phyloP scores from a whole-genome alignment of 2,888 invertebrate species.

The Drosophila imparisetae region DNA sequence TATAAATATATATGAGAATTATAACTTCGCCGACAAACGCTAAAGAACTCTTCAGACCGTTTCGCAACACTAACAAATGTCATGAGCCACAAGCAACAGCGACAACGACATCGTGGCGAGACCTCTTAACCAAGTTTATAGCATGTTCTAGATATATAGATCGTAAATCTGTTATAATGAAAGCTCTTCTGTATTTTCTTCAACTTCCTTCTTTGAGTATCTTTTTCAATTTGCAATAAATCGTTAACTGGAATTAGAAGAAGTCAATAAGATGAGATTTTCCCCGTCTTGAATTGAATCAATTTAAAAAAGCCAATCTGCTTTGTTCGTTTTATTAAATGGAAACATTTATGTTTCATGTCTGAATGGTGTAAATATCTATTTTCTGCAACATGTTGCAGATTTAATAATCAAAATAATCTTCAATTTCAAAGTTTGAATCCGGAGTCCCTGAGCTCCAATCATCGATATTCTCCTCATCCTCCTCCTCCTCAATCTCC shows the following conservation, averaged over 20 bases:
- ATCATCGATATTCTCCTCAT: neutral
- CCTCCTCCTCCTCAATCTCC: neutral
- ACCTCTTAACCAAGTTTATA: neutral
- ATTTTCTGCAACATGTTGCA: neutral
- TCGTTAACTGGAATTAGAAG: neutral
- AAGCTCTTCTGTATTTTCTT: neutral
- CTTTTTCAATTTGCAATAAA: neutral
- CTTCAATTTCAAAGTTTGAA: neutral
- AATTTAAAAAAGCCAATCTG: neutral
- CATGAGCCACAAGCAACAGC: neutral
- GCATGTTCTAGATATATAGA: neutral
- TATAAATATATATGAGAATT: neutral
- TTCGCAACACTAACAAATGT: neutral
- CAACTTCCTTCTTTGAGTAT: neutral
- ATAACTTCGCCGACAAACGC: neutral
- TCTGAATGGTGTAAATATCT: neutral
- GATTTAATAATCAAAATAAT: neutral
- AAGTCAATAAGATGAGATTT: neutral
- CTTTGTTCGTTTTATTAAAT: neutral
- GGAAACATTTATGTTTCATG: neutral
- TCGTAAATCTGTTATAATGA: neutral
- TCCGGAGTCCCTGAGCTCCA: neutral
- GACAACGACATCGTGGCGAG: neutral
- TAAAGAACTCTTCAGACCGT: neutral
- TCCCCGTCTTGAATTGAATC: too few relatives aligned